These are phyloP conservation scores for Lagopus muta DNA, from an alignment of 2,113 vertebrate species.

Conservation along the genomic window DNA sequence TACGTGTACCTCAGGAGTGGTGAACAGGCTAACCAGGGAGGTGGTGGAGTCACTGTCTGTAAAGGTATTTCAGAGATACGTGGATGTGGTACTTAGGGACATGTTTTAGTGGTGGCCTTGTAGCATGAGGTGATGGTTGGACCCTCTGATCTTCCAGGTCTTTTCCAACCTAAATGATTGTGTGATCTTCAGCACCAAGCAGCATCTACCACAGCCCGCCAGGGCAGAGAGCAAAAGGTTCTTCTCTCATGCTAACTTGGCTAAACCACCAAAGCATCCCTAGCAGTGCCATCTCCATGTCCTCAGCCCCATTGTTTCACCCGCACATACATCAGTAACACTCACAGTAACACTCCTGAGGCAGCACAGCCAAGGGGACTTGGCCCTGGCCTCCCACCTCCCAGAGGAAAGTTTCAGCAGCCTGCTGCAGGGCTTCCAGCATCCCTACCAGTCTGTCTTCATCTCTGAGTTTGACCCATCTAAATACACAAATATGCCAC, in stretches of 20 bases:
- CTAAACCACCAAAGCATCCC: not conserved
- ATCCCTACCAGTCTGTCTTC: not conserved
- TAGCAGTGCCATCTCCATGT: not conserved
- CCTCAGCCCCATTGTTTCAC: not conserved
- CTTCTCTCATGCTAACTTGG: not conserved
- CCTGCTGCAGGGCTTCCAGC: not conserved
- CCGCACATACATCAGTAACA: not conserved
- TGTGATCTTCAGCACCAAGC: too few species aligned
- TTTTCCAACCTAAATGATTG: not conserved
- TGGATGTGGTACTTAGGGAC: not conserved
- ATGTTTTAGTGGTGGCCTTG: not conserved
- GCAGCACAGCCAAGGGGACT: not conserved
- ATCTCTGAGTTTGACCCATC: not conserved
- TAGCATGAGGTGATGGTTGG: not conserved
- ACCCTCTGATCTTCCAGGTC: not conserved
- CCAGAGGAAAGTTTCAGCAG: not conserved
- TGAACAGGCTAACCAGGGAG: not conserved
- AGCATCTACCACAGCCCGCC: rapidly evolving
- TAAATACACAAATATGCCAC: not conserved
- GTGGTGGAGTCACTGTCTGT: not conserved
- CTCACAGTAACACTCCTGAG: not conserved
- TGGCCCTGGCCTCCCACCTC: not conserved
- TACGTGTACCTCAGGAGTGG: not conserved
- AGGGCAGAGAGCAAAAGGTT: not conserved
- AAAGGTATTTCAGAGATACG: not conserved